A percentile compares a stretch with the other conserved stretches of the same genome.
phyloP scores from a whole-genome alignment of 2,888 invertebrate species.

The Hoplodrina blanda region DNA sequence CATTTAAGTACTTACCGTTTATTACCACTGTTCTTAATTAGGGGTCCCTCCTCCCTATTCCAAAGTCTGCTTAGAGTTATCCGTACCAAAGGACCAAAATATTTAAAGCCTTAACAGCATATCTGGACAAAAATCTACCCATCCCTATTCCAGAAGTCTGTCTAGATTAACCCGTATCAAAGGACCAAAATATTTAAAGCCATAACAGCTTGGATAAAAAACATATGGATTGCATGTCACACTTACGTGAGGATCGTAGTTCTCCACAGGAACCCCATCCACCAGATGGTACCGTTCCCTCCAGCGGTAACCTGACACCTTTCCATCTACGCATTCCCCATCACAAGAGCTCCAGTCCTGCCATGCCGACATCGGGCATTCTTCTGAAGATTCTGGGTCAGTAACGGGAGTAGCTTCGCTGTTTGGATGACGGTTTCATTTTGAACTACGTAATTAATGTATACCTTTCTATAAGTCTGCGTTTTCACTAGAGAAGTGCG shows the following conservation, averaged over 20 bases:
- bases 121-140: neutral
- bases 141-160: too few relatives aligned
- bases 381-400: conserved; percentile 77
- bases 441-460: conserved; percentile 12
- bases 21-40: too few relatives aligned
- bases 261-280: conserved; percentile 82
- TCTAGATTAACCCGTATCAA: neutral
- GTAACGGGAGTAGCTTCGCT: conserved; percentile 75
- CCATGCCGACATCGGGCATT: conserved; percentile 83
- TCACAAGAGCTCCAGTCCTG: conserved; percentile 83
- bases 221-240: neutral
- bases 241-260: conserved; percentile 83
- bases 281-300: conserved; percentile 83
- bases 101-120: neutral
- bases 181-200: neutral
- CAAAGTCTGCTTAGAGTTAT: neutral
- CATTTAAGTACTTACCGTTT: too few relatives aligned
- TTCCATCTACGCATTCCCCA: conserved; percentile 77
- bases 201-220: neutral
- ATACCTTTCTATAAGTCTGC: neutral
- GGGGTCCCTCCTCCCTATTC: too few relatives aligned
- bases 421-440: conserved; percentile 16
- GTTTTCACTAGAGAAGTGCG: too few relatives aligned
- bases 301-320: conserved; percentile 77
- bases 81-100: neutral